These are phyloP conservation scores for Chymomyza amoena DNA, from an alignment of 2,888 invertebrate species.

Conservation along the genomic window DNA sequence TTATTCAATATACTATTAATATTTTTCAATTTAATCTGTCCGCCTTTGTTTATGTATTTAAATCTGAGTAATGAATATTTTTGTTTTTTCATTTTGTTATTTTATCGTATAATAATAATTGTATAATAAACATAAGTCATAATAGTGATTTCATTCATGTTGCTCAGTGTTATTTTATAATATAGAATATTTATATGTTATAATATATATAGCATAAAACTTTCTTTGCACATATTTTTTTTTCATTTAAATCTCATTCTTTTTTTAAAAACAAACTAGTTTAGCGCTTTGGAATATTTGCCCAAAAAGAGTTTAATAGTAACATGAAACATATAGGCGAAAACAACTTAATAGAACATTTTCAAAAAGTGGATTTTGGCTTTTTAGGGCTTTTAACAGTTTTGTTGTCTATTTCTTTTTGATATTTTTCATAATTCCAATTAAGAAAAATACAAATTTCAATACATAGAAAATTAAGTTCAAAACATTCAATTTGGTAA, in stretches of 20 bases:
- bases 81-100: constrained; percentile 41
- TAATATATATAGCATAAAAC: constrained; percentile 20
- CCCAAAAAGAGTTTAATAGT: background rate
- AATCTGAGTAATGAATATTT: constrained; percentile 45
- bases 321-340: background rate
- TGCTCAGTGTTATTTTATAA: constrained; percentile 39
- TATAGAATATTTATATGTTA: constrained; percentile 35
- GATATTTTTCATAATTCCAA: background rate
- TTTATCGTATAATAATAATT: constrained; percentile 50
- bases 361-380: background rate
- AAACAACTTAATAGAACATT: background rate
- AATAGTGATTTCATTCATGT: constrained; percentile 45
- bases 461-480: background rate
- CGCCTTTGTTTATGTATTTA: constrained; percentile 3
- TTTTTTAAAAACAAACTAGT: constrained; percentile 36
- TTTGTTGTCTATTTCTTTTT: too few relatives aligned
- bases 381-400: background rate
- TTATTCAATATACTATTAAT: background rate
- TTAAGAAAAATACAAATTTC: too few relatives aligned
- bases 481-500: background rate
- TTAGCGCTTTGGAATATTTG: constrained; percentile 8
- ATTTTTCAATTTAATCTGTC: constrained; percentile 18
- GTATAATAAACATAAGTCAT: constrained; percentile 65
- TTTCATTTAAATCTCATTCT: constrained; percentile 11
- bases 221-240: constrained; percentile 26